These are phyloP conservation scores for Caenorhabditis parvicauda DNA, from an alignment of 2,888 invertebrate species.

Conservation along the genomic window DNA sequence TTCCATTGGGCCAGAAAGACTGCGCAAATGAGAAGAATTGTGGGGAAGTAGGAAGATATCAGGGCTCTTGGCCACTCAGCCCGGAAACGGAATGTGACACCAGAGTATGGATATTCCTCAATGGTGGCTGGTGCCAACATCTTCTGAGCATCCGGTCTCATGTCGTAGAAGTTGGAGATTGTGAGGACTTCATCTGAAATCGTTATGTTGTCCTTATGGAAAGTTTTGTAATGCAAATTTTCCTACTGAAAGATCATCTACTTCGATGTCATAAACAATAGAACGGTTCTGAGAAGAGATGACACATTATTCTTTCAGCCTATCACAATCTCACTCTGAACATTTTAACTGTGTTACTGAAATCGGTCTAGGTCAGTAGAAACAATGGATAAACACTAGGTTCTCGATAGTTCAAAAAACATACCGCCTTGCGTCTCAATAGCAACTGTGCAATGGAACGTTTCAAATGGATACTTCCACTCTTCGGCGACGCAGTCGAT, in stretches of 20 bases:
- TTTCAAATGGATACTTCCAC: slow-evolving; percentile 59
- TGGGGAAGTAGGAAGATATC: slow-evolving; percentile 50
- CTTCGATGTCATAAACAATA: too few relatives aligned
- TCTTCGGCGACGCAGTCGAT: slow-evolving; percentile 37
- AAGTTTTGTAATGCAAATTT: too few relatives aligned
- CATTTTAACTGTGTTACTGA: too few relatives aligned
- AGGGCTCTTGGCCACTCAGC: slow-evolving; percentile 49
- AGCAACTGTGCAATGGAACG: slow-evolving; percentile 32
- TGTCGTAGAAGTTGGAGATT: slow-evolving; percentile 39
- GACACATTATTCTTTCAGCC: too few relatives aligned
- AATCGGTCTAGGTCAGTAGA: background rate
- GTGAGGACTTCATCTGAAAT: slow-evolving; percentile 42
- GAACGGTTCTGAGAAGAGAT: too few relatives aligned
- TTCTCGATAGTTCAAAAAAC: slow-evolving; percentile 1
- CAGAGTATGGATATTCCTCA: slow-evolving; percentile 46
- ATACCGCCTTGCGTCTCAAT: slow-evolving; percentile 19
- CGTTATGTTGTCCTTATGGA: background rate
- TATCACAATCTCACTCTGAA: too few relatives aligned
- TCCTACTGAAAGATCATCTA: too few relatives aligned
- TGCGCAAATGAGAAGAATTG: slow-evolving; percentile 50
- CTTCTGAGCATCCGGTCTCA: slow-evolving; percentile 32
- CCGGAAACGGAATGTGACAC: slow-evolving; percentile 32
- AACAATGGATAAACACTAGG: background rate
- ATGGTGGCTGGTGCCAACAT: slow-evolving; percentile 12
- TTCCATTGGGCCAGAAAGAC: slow-evolving; percentile 58